phyloP scores from a whole-genome alignment of 2,797 vertebrate species.

The Helarctos malayanus region DNA sequence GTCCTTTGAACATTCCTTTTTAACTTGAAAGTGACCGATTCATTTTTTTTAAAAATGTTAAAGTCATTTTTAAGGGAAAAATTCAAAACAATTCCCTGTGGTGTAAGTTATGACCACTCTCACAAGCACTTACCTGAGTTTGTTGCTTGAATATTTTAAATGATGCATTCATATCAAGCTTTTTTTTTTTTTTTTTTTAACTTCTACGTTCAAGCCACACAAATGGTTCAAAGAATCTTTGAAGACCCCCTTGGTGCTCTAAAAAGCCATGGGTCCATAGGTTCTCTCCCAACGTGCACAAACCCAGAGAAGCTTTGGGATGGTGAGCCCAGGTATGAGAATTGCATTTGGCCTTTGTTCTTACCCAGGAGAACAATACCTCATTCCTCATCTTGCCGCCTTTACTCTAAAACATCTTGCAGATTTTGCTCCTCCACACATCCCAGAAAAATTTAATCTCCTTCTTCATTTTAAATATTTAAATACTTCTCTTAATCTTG shows the following conservation, averaged over 20 bases:
- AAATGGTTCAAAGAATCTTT: background rate
- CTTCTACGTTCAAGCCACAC: background rate
- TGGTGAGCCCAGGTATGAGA: background rate
- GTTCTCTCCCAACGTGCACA: background rate
- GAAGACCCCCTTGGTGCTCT: background rate
- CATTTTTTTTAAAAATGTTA: background rate
- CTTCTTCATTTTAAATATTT: slow-evolving; percentile 56
- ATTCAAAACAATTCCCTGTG: background rate
- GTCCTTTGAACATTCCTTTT: slow-evolving; percentile 47
- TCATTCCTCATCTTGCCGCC: background rate
- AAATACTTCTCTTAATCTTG: background rate
- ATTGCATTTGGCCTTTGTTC: background rate
- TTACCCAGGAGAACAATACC: background rate
- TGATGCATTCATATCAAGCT: background rate
- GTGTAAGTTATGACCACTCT: background rate
- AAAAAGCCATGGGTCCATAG: background rate
- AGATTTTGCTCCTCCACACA: background rate
- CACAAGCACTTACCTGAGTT: background rate
- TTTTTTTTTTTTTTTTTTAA: background rate
- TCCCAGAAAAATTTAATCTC: background rate
- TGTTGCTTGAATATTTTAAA: slow-evolving; percentile 33
- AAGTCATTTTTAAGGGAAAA: slow-evolving; percentile 47
- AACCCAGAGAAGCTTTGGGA: background rate
- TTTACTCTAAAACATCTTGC: background rate
- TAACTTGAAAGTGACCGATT: slow-evolving; percentile 50